Percentiles rank a stretch among this genome's conserved stretches.
Conservation (phyloP, 2,797 vertebrate species). For the Urophycis tenuis region DNA sequence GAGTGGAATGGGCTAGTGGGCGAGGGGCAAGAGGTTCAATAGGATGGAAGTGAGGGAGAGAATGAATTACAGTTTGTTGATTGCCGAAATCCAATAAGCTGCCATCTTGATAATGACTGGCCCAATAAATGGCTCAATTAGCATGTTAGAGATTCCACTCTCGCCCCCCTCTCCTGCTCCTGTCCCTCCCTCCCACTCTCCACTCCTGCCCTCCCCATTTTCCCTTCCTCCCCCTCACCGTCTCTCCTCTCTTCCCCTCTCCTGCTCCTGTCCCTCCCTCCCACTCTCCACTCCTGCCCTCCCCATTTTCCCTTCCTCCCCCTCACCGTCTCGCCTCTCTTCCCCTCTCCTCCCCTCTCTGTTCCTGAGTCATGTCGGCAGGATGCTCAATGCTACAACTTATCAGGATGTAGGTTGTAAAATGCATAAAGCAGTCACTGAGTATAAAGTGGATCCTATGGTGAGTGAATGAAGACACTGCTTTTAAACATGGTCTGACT, state of each 20-base stretch:
- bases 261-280: too few species aligned
- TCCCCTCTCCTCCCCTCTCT: not conserved
- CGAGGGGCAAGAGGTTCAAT: not conserved
- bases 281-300: too few species aligned
- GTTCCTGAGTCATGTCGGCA: not conserved
- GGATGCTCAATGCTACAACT: not conserved
- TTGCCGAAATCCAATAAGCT: constrained; percentile 35
- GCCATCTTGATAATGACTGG: constrained; percentile 17
- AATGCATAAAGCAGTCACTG: not conserved
- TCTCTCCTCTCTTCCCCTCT: too few species aligned
- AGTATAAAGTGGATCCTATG: not conserved
- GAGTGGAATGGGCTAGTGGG: not conserved
- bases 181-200: too few species aligned
- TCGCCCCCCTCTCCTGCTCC: not conserved
- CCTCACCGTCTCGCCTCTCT: not conserved
- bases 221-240: too few species aligned
- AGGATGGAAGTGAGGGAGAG: not conserved
- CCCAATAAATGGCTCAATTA: constrained; percentile 26
- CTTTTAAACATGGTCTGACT: not conserved
- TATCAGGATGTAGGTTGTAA: not conserved
- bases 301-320: too few species aligned
- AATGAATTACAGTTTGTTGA: constrained; percentile 21
- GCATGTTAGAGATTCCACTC: not conserved
- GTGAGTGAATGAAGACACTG: not conserved
- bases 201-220: not conserved